A percentile compares a stretch with the other conserved stretches of the same genome.
Conservation (phyloP, 2,113 vertebrate species). For the Halcyon malimbica region DNA sequence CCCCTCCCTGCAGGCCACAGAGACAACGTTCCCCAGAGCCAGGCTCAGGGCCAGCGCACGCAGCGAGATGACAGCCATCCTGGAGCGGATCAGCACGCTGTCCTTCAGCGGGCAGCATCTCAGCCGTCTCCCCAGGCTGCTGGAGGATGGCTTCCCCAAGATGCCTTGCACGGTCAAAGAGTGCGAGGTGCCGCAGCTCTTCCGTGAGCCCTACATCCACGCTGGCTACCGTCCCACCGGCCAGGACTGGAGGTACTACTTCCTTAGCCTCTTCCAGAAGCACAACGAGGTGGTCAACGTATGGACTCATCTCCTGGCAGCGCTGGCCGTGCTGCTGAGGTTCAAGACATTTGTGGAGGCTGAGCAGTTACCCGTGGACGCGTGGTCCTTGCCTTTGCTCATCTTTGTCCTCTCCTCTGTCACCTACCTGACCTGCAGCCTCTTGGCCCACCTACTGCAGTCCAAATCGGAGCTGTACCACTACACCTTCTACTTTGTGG, state of each 20-base stretch:
- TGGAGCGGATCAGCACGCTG: slow-evolving; percentile 83
- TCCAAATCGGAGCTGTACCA: slow-evolving; percentile 89
- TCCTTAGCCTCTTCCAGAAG: slow-evolving; percentile 91
- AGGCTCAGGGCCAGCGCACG: rapidly evolving
- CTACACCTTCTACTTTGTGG: slow-evolving; percentile 92
- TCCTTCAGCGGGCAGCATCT: slow-evolving; percentile 84
- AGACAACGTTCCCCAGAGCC: rapidly evolving
- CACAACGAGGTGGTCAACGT: slow-evolving; percentile 94
- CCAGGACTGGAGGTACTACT: slow-evolving; percentile 89
- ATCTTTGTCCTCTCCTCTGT: slow-evolving; percentile 84
- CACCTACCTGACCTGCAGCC: slow-evolving; percentile 86
- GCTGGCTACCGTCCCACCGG: slow-evolving; percentile 85
- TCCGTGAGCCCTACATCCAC: slow-evolving; percentile 90
- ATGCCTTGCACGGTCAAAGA: slow-evolving; percentile 82
- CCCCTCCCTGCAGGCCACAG: neutral
- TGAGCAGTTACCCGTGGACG: slow-evolving; percentile 62
- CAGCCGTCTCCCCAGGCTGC: slow-evolving; percentile 77
- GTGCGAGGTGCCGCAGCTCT: slow-evolving; percentile 85
- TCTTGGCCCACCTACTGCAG: slow-evolving; percentile 90
- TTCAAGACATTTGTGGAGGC: slow-evolving; percentile 82
- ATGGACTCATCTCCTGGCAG: slow-evolving; percentile 90
- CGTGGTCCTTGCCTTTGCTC: slow-evolving; percentile 79
- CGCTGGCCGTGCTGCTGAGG: slow-evolving; percentile 79
- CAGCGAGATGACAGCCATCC: slow-evolving; percentile 74
- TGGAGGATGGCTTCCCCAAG: slow-evolving; percentile 78